Conservation (phyloP, 2,797 vertebrate species). For the Dryobates pubescens region DNA sequence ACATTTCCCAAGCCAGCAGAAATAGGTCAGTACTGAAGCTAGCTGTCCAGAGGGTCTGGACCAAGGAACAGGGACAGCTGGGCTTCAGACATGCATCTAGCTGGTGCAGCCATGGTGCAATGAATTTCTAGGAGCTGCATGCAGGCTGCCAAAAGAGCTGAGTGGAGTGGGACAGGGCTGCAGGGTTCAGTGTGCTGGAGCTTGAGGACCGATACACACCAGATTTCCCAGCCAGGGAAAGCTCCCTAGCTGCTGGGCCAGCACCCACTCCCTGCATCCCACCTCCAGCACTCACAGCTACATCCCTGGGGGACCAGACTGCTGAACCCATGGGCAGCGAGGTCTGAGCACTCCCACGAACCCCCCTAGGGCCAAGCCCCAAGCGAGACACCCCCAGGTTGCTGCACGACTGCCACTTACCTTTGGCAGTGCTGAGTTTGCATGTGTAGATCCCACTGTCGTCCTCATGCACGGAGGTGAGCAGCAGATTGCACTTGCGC, state of each 20-base stretch:
- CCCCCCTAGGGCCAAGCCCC: rapidly evolving
- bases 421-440: constrained; percentile 97
- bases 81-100: not conserved
- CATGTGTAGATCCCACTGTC: constrained; percentile 95
- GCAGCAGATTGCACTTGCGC: constrained; percentile 90
- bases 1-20: not conserved
- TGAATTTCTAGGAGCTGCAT: rapidly evolving
- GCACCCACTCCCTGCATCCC: not conserved
- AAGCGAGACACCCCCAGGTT: rapidly evolving
- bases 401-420: constrained; percentile 68
- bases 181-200: not conserved
- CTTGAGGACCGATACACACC: not conserved
- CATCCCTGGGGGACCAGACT: not conserved
- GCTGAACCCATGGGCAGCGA: not conserved
- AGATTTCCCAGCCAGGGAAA: not conserved
- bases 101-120: rapidly evolving
- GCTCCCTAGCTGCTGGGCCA: not conserved
- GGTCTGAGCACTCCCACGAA: not conserved
- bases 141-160: not conserved
- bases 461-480: constrained; percentile 97
- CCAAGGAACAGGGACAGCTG: not conserved
- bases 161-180: not conserved
- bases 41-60: not conserved
- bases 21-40: not conserved
- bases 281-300: not conserved